Percentiles rank a stretch among this genome's conserved stretches.
Conservation (phyloP, 2,888 invertebrate genomes). For the Caenorhabditis afra region DNA sequence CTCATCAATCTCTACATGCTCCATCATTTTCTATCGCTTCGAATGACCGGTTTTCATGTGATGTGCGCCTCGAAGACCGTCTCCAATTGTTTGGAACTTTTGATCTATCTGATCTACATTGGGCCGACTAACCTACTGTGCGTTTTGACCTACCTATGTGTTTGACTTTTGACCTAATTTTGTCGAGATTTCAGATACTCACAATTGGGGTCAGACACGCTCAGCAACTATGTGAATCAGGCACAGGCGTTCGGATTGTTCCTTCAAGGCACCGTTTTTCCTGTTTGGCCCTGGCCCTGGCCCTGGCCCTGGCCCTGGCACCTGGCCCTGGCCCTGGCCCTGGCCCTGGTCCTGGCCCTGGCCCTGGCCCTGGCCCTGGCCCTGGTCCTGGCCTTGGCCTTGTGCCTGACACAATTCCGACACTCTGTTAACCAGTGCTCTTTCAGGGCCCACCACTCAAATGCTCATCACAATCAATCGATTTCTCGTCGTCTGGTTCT, state of each 20-base stretch:
- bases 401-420: too few relatives aligned
- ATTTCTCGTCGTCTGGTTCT: conserved; percentile 28
- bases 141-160: conserved; percentile 3
- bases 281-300: too few relatives aligned
- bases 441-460: conserved; percentile 26
- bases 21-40: neutral
- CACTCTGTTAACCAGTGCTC: too few relatives aligned
- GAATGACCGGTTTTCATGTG: conserved; percentile 12
- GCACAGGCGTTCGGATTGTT: neutral
- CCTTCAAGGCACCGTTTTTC: too few relatives aligned
- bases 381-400: too few relatives aligned
- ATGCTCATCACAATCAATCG: conserved; percentile 27
- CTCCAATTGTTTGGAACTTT: conserved; percentile 1
- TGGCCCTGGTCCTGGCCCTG: too few relatives aligned
- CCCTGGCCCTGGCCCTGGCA: too few relatives aligned
- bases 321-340: too few relatives aligned
- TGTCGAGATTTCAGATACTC: conserved; percentile 28
- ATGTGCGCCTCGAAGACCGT: conserved; percentile 11
- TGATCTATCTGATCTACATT: conserved; percentile 9
- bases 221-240: conserved; percentile 16
- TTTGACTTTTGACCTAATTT: too few relatives aligned
- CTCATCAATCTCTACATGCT: conserved; percentile 8
- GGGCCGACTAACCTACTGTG: conserved; percentile 11
- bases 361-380: too few relatives aligned
- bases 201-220: neutral